phyloP scores from a whole-genome alignment of 2,797 vertebrate genomes.

The Sebastiscus albofasciatus region DNA sequence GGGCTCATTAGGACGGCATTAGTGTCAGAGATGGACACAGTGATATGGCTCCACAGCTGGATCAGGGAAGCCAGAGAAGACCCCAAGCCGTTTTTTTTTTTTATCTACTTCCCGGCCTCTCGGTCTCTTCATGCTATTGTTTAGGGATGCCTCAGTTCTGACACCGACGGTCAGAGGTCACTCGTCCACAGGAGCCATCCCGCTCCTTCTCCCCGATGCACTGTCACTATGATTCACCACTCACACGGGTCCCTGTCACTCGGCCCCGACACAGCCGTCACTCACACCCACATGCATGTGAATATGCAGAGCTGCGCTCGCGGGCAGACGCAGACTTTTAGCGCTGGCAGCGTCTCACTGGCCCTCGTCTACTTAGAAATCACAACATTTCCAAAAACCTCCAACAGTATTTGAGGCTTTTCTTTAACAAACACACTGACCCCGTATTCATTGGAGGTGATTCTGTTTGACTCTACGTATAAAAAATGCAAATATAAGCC shows the following conservation, averaged over 20 bases:
- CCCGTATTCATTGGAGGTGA: background rate
- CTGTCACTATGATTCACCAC: conserved; percentile 78
- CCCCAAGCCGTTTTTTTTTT: conserved; percentile 52
- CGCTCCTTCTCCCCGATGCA: conserved; percentile 52
- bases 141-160: conserved; percentile 69
- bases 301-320: conserved; percentile 38
- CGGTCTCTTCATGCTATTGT: conserved; percentile 69
- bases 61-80: conserved; percentile 64
- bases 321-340: conserved; percentile 43
- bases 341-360: conserved; percentile 21
- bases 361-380: conserved; percentile 24
- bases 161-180: conserved; percentile 74
- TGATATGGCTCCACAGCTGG: conserved; percentile 72
- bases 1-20: conserved; percentile 79
- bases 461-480: background rate
- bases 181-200: conserved; percentile 67
- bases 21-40: conserved; percentile 78
- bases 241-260: conserved; percentile 70
- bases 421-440: background rate
- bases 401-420: background rate
- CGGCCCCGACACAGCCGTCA: conserved; percentile 73
- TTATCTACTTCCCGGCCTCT: conserved; percentile 44
- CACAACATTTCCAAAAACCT: conserved; percentile 19
- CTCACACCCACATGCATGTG: conserved; percentile 52
- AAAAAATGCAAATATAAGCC: background rate